Conservation (phyloP, 2,888 invertebrate genomes). For the Diarsia brunnea region DNA sequence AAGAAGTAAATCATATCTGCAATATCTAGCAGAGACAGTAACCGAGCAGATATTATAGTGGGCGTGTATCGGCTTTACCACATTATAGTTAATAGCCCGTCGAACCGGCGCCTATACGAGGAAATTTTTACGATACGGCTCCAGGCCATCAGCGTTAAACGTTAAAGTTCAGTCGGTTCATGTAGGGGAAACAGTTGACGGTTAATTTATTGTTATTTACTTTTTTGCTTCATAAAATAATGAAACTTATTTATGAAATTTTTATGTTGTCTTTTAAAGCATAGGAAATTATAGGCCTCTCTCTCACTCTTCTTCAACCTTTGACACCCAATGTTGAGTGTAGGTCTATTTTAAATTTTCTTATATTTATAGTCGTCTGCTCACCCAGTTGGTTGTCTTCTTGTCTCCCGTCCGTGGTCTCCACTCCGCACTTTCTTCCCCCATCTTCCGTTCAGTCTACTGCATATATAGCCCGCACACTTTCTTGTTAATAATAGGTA, state of each 20-base stretch:
- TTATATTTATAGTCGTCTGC: too few species aligned
- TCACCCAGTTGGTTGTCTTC: too few species aligned
- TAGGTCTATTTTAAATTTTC: too few species aligned
- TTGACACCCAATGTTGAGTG: too few species aligned
- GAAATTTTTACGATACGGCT: constrained; percentile 77
- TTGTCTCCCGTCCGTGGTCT: too few species aligned
- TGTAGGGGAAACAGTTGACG: constrained; percentile 46
- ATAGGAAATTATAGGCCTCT: background rate
- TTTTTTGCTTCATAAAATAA: constrained; percentile 29
- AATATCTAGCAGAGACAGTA: constrained; percentile 10
- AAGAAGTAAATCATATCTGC: constrained; percentile 1
- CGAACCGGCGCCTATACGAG: constrained; percentile 78
- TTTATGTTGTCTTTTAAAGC: background rate
- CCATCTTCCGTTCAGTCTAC: too few species aligned
- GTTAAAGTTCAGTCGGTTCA: constrained; percentile 56
- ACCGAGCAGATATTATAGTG: constrained; percentile 37
- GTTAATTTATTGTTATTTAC: constrained; percentile 35
- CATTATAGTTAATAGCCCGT: constrained; percentile 81
- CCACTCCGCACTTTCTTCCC: too few species aligned
- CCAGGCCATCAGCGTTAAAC: constrained; percentile 58
- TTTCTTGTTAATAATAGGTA: background rate
- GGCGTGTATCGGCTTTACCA: constrained; percentile 49
- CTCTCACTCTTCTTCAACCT: too few species aligned
- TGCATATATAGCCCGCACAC: too few species aligned
- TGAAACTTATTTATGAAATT: constrained; percentile 11